These are phyloP conservation scores for Labeo rohita DNA, from an alignment of 2,113 vertebrate species.

Conservation along the genomic window DNA sequence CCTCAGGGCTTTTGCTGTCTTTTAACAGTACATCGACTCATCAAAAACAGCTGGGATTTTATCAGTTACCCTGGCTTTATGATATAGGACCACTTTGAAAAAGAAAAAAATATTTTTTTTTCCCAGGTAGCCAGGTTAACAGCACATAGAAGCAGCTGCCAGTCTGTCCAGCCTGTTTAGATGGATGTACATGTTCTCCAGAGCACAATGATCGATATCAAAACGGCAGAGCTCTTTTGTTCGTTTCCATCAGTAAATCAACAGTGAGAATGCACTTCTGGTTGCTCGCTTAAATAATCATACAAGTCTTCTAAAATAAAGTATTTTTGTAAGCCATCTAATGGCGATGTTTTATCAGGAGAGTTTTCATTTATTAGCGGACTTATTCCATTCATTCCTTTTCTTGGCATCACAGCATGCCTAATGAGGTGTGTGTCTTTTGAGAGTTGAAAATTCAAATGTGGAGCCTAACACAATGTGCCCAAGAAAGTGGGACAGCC, in stretches of 20 bases:
- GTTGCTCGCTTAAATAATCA: slow-evolving; percentile 34
- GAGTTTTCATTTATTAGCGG: slow-evolving; percentile 51
- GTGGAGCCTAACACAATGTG: slow-evolving; percentile 33
- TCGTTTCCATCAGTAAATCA: not conserved
- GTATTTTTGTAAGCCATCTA: slow-evolving; percentile 41
- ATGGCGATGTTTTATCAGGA: slow-evolving; percentile 48
- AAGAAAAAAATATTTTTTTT: slow-evolving; percentile 17
- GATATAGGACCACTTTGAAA: slow-evolving; percentile 23
- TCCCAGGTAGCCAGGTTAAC: slow-evolving; percentile 21
- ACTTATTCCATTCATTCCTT: slow-evolving; percentile 41
- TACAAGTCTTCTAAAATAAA: slow-evolving; percentile 34
- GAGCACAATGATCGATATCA: not conserved
- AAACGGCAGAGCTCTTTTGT: not conserved
- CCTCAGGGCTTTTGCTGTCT: not conserved
- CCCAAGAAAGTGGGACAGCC: slow-evolving; percentile 47
- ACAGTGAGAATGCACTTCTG: not conserved
- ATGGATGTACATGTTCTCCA: not conserved
- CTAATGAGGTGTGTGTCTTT: slow-evolving; percentile 55
- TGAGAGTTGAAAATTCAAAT: slow-evolving; percentile 49
- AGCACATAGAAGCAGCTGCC: slow-evolving; percentile 25
- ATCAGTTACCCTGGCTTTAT: slow-evolving; percentile 42
- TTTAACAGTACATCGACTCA: not conserved
- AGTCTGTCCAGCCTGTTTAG: not conserved
- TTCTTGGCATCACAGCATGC: slow-evolving; percentile 46
- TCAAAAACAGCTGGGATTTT: slow-evolving; percentile 39